Base-by-base conservation (phyloP, 2,888 invertebrate species). In the Onthophagus sagittarius region DNA sequence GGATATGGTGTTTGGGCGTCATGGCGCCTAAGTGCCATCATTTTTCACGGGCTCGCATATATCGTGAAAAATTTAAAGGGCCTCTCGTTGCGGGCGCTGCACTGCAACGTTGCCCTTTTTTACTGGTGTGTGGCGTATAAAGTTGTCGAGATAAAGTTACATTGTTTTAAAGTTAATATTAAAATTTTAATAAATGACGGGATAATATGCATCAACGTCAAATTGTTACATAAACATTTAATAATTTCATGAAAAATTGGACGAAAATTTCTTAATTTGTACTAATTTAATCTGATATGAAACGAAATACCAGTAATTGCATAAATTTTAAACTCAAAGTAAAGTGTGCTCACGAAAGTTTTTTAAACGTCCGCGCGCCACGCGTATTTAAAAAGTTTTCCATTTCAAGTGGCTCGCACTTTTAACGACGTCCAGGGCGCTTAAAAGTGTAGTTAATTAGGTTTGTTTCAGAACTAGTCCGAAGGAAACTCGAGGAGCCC, bases 21-120 rank as follows among this genome's bases (percentile, higher is more conserved):
- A 31, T 23, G 31, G 67, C 69, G 63, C 63, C 23, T 73, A 73
- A 73, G 73, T 70, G 73, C 70, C 63, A 63, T 63, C 39, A 73
- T 73, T 73, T 73, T 70, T 70, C 73, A 73, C 69, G 69, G 31
- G 69, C 63, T 70, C 70, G 63, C 70, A 64, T 73, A 70, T 70
- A 70, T 73, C 73, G 70, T 64, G 63, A 70, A 64, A 70, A 73
- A 70, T 73, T 73, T 73, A 70, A 73, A 32, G 69, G 39, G 39
- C 6, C 39, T 53, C 39, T 53, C 39, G 39, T 11, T 53, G 39
- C 11, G 39, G 39, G 6, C 39, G 39, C 11, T 53, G 39, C 39
- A 4, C 39, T 53, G 7, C 39, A 23, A 23, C 23, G 23, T 23
- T 53, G 39, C 1, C 7, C 39, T 9, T 53, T 53, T 53, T 53